Conservation (phyloP, 2,797 vertebrate species). For the Falco columbarius region DNA sequence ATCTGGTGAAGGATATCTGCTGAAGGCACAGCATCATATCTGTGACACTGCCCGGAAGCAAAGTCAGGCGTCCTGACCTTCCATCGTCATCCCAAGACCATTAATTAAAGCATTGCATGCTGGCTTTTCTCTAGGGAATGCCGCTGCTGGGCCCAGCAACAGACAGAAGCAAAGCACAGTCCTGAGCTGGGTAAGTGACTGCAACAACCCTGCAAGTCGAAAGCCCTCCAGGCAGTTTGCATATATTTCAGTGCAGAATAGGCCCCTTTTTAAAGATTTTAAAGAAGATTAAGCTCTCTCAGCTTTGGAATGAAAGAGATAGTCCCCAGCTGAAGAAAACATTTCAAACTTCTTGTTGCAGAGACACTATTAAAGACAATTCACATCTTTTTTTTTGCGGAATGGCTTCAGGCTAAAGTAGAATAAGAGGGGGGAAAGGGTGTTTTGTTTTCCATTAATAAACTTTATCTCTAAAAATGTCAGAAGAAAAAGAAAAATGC, state of each 20-base stretch:
- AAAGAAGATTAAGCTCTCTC: slow-evolving; percentile 28
- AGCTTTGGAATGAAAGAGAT: neutral
- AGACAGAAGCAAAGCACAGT: neutral
- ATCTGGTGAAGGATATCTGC: neutral
- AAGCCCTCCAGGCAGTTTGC: neutral
- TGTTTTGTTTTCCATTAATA: neutral
- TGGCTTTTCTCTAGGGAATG: neutral
- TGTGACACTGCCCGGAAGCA: neutral
- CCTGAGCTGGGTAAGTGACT: neutral
- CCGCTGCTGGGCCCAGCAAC: neutral
- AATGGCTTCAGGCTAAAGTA: neutral
- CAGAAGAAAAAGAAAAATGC: neutral
- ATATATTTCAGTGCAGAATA: slow-evolving; percentile 21
- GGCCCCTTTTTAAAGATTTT: neutral
- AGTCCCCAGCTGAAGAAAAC: neutral
- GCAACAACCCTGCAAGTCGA: neutral
- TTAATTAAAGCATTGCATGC: fast-evolving
- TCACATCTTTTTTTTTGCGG: neutral
- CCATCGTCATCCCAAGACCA: neutral
- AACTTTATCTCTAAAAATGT: neutral
- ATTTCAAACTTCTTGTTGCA: neutral
- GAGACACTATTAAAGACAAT: neutral
- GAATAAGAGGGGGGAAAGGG: fast-evolving
- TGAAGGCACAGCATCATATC: neutral
- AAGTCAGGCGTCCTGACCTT: fast-evolving